Conservation (phyloP, 2,113 vertebrate genomes). For the Sprattus sprattus region DNA sequence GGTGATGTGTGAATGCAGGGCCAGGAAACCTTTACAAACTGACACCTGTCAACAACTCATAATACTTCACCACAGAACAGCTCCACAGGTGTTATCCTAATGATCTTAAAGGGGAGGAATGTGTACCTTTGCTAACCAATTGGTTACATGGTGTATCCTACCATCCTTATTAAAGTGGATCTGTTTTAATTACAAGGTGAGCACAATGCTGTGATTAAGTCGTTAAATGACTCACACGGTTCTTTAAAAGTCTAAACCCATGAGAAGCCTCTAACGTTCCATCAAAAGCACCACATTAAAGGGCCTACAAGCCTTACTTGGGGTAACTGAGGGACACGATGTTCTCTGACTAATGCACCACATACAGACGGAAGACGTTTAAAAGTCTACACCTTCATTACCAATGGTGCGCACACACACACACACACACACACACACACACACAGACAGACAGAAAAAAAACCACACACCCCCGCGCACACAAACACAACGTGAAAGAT, state of each 20-base stretch:
- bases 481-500: neutral
- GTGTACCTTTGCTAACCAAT: neutral
- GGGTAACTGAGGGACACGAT: neutral
- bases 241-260: neutral
- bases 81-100: neutral
- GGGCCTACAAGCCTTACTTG: neutral
- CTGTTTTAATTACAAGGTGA: neutral
- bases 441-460: neutral
- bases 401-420: neutral
- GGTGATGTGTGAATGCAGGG: neutral
- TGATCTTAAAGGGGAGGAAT: neutral
- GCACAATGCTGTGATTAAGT: neutral
- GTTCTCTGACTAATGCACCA: neutral
- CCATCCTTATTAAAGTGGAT: no score
- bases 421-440: neutral
- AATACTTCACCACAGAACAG: neutral
- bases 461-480: neutral
- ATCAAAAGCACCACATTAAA: neutral
- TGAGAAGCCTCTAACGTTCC: neutral
- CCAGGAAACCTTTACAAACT: neutral
- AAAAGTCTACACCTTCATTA: neutral
- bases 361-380: neutral
- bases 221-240: neutral
- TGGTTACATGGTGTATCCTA: neutral
- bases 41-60: neutral